Base-by-base conservation (phyloP, 2,113 vertebrate species). In the Calidris pugnax region DNA sequence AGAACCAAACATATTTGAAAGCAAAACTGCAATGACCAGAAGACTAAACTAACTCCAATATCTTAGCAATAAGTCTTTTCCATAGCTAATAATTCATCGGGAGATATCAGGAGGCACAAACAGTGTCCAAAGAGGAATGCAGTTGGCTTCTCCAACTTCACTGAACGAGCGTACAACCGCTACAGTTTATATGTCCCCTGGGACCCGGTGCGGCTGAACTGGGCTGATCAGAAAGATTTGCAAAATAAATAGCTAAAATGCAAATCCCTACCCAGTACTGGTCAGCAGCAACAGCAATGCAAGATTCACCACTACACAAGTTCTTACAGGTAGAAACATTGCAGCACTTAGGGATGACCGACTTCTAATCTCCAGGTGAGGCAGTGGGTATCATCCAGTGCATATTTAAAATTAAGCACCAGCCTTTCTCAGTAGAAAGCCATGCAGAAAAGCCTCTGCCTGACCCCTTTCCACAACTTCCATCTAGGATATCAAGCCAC, bases 161-260 rank as follows among this genome's bases (percentile, higher is more conserved):
- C 48, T 0, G 2, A 85, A 56, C 0, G 1, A 83, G 28, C 0
- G 0, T 32, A 45, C n/a, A 72, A 15, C 56, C 12, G 1, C 81
- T 68, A 4, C 21, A 45, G 69, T 56, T 85, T 26, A 9, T 35
- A 19, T 4, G 13, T 91, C 86, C 73, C 69, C 51, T 48, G 53
- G 57, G 84, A 84, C 56, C 53, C 60, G 37, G 21, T 77, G 39
- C 3, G 1, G 57, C 84, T 68, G n/a, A 66, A 64, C 33, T 33
- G 14, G 84, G 75, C 45, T 69, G 21, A 30, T 3, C 60, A 64
- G 35, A 60, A 33, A 48, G n/a, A 53, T 57, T n/a, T 74, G 39
- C 72, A 69, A 19, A 90, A 72, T 3, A 19, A 90, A 72, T 4
- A 30, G 45, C 43, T 67, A 19, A 33, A 56, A 76, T 27, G 35